Conservation (phyloP, 1,140 invertebrate species). For the Oppia nitens region DNA sequence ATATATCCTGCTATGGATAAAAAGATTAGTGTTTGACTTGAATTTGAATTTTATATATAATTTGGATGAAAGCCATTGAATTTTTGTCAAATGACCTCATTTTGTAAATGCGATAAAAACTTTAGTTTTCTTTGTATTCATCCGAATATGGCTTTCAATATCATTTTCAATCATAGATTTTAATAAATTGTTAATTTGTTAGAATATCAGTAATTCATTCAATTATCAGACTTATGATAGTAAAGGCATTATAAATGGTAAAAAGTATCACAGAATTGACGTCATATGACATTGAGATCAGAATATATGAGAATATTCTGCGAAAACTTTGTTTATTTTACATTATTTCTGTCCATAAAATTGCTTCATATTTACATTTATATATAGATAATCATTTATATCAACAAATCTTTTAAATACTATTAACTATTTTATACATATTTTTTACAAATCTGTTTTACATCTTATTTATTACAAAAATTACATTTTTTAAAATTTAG, state of each 20-base stretch:
- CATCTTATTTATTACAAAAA: no score
- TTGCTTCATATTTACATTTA: background rate
- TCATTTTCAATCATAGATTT: background rate
- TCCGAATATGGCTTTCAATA: conserved; percentile 1
- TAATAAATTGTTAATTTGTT: background rate
- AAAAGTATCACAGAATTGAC: background rate
- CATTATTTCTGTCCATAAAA: background rate
- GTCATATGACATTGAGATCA: background rate
- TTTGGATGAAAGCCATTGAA: background rate
- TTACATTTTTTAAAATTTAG: conserved; percentile 35
- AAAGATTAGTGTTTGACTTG: background rate
- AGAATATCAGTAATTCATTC: background rate
- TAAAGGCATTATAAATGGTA: no score
- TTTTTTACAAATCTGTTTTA: no score
- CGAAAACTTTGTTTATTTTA: background rate
- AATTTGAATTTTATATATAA: background rate
- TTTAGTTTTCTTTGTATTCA: background rate
- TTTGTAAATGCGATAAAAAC: background rate
- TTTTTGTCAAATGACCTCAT: background rate
- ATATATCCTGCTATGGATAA: background rate
- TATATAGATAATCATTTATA: no score
- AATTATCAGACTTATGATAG: background rate
- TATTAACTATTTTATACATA: no score
- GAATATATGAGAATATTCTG: background rate
- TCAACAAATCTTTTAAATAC: no score